Conservation (phyloP, 2,113 vertebrate genomes). For the Onychorhynchus coronatus region DNA sequence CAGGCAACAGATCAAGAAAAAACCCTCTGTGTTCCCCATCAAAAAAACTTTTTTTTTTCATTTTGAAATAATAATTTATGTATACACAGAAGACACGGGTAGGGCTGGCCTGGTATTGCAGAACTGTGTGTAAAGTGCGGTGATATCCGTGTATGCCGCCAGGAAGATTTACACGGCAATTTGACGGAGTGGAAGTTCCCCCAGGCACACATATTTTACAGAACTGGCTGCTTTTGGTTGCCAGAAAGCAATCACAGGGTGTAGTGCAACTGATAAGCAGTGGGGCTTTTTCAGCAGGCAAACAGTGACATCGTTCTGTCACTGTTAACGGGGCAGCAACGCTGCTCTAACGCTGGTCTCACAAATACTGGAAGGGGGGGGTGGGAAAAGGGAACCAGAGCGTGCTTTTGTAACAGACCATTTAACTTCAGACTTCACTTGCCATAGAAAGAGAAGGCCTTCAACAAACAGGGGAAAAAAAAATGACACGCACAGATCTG, state of each 20-base stretch:
- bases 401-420: neutral
- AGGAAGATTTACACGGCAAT: neutral
- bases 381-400: neutral
- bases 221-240: neutral
- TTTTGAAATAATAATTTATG: neutral
- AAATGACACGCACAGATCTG: neutral
- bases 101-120: neutral
- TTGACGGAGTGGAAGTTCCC: neutral
- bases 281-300: neutral
- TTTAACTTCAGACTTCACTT: neutral
- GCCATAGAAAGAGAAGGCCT: neutral
- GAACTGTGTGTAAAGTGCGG: neutral
- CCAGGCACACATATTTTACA: neutral
- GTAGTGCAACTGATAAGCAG: neutral
- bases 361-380: neutral
- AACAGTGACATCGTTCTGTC: neutral
- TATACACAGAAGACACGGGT: neutral
- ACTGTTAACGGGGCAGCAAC: neutral
- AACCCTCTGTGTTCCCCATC: neutral
- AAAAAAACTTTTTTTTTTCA: accelerated
- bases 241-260: neutral
- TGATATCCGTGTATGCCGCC: accelerated
- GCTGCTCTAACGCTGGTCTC: neutral
- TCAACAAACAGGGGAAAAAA: neutral
- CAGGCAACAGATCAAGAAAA: neutral